phyloP scores from a whole-genome alignment of 1,140 invertebrate genomes.

The Orius laevigatus region DNA sequence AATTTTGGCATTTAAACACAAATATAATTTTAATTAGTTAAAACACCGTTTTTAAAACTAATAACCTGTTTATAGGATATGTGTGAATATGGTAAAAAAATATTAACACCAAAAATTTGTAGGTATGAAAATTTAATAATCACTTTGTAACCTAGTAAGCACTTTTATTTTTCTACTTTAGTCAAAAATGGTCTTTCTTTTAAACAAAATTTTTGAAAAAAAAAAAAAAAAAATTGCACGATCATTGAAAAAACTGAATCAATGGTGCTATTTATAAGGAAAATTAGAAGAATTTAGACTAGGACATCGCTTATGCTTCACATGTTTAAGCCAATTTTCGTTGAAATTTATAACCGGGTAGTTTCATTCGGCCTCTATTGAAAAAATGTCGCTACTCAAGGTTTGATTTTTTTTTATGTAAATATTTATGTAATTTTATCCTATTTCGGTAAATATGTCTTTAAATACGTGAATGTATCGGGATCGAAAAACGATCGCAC shows the following conservation, averaged over 20 bases:
- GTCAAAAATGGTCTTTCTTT: too few relatives aligned
- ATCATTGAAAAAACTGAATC: slow-evolving; percentile 11
- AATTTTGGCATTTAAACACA: too few relatives aligned
- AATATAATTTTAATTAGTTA: too few relatives aligned
- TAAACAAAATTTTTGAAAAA: neutral
- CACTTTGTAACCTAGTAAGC: neutral
- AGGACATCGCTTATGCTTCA: neutral
- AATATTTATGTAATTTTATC: slow-evolving; percentile 1
- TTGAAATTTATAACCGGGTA: neutral
- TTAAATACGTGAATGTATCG: slow-evolving; percentile 3
- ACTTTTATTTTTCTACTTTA: slow-evolving; percentile 10
- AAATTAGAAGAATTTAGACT: slow-evolving; percentile 1
- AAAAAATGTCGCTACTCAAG: neutral
- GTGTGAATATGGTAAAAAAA: too few relatives aligned
- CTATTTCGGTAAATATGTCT: slow-evolving; percentile 5
- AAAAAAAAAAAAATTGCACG: slow-evolving; percentile 1
- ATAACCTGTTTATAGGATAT: too few relatives aligned
- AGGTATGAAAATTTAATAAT: too few relatives aligned
- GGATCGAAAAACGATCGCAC: neutral
- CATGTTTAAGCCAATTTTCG: neutral
- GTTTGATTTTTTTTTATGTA: slow-evolving; percentile 1
- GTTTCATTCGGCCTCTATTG: neutral
- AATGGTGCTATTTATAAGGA: slow-evolving; percentile 6
- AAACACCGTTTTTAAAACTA: too few relatives aligned
- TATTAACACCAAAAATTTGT: too few relatives aligned